phyloP scores from a whole-genome alignment of 2,797 vertebrate species.

The Orientallactaga sibirica region DNA sequence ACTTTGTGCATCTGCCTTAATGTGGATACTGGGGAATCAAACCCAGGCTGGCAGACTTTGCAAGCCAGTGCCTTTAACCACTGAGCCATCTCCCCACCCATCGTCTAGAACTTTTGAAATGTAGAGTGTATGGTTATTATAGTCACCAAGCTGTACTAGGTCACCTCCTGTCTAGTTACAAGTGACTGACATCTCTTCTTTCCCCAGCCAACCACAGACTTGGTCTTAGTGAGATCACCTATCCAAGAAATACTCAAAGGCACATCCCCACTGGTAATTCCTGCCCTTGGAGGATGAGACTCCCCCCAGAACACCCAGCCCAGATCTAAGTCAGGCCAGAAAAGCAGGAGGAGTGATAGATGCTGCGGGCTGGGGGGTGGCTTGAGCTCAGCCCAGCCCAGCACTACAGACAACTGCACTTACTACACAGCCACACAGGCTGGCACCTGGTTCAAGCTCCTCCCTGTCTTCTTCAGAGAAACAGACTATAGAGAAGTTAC shows the following conservation, averaged over 20 bases:
- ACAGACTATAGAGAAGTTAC: neutral
- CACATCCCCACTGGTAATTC: neutral
- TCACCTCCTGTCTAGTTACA: neutral
- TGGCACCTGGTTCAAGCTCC: neutral
- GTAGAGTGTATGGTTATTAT: neutral
- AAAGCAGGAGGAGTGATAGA: neutral
- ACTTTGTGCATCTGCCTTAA: no score
- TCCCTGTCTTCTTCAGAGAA: neutral
- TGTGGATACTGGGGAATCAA: no score
- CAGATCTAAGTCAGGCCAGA: neutral
- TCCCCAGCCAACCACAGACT: neutral
- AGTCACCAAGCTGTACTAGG: neutral
- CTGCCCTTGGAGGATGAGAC: neutral
- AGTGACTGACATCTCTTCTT: neutral
- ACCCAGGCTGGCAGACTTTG: no score
- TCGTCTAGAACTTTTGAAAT: neutral
- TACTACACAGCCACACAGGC: neutral
- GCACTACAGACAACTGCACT: slow-evolving; percentile 13
- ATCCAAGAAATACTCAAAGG: neutral
- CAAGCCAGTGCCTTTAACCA: no score
- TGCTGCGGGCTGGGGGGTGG: neutral
- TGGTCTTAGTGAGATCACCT: neutral
- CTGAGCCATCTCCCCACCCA: no score
- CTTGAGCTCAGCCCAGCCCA: slow-evolving; percentile 53
- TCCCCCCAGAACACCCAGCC: accelerated